These are phyloP conservation scores for Anabas testudineus DNA, from an alignment of 2,797 vertebrate genomes.

Conservation along the genomic window DNA sequence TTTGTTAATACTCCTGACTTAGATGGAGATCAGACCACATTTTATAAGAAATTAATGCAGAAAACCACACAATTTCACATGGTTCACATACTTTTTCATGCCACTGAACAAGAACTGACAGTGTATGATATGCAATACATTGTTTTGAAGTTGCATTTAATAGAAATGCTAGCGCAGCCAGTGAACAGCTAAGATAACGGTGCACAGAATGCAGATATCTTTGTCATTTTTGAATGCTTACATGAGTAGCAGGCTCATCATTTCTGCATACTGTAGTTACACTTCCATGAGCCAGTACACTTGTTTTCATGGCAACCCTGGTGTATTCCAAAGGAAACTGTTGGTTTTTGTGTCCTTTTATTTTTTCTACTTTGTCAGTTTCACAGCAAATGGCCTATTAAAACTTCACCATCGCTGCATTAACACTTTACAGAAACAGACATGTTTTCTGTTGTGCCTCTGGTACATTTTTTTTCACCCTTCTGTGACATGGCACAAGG, in stretches of 20 bases:
- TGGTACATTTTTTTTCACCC: conserved; percentile 29
- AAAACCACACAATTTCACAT: too few species aligned
- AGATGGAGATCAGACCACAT: too few species aligned
- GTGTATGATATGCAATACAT: not conserved
- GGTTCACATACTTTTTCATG: too few species aligned
- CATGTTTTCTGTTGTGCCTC: conserved; percentile 56
- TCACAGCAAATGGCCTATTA: conserved; percentile 52
- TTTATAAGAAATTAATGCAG: too few species aligned
- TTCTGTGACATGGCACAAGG: conserved; percentile 63
- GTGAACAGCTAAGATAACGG: not conserved
- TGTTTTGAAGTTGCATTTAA: not conserved
- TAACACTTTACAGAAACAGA: conserved; percentile 51
- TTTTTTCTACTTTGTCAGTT: conserved; percentile 26
- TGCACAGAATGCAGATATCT: too few species aligned
- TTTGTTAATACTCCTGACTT: too few species aligned
- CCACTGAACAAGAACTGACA: not conserved
- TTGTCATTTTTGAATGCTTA: conserved; percentile 8
- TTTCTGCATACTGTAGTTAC: conserved; percentile 26
- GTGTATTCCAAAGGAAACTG: conserved; percentile 27
- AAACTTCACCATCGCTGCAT: conserved; percentile 55
- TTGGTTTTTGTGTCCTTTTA: conserved; percentile 3
- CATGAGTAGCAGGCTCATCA: not conserved
- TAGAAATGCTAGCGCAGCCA: not conserved
- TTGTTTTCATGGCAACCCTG: conserved; percentile 42
- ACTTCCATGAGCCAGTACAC: not conserved